Evolutionary conservation across 92 coral and sea anemone genomes (phyloP).

Genomic region (Phenganax subtilis): DNA sequence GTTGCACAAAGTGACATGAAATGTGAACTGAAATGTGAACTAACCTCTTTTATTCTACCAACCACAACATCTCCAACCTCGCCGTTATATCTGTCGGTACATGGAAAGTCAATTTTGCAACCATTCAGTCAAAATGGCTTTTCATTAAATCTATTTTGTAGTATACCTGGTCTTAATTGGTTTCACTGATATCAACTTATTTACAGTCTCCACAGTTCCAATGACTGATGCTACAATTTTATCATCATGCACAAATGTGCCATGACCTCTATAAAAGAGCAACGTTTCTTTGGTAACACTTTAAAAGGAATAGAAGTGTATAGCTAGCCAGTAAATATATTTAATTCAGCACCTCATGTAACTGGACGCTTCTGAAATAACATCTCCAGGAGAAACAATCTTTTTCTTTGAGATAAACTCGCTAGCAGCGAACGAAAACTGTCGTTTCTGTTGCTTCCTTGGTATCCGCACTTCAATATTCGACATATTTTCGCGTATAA

Average conservation of each 20-base stretch:
- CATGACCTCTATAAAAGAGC: constrained; percentile 72
- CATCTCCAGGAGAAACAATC: constrained; percentile 92
- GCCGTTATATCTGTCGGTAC: constrained; percentile 73
- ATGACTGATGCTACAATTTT: constrained; percentile 89
- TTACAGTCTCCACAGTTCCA: constrained; percentile 90
- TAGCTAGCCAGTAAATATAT: neutral
- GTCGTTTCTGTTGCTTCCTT: constrained; percentile 30
- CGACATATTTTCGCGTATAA: neutral
- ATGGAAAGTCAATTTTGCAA: neutral
- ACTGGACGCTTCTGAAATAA: constrained; percentile 79
- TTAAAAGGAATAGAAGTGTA: neutral
- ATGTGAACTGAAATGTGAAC: neutral
- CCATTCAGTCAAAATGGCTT: no score
- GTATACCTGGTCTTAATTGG: constrained; percentile 86
- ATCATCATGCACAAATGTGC: constrained; percentile 81
- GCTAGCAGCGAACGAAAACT: constrained; percentile 22
- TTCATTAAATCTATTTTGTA: neutral
- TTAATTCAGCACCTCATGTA: constrained; percentile 73
- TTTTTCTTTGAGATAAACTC: constrained; percentile 51
- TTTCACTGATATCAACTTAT: constrained; percentile 89
- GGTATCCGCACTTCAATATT: constrained; percentile 35
- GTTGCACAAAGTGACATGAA: no score
- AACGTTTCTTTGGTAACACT: neutral
- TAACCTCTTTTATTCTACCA: constrained; percentile 97
- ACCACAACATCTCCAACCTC: constrained; percentile 99